These are phyloP conservation scores for Corvus moneduloides DNA, from an alignment of 2,113 vertebrate genomes.

Conservation along the genomic window DNA sequence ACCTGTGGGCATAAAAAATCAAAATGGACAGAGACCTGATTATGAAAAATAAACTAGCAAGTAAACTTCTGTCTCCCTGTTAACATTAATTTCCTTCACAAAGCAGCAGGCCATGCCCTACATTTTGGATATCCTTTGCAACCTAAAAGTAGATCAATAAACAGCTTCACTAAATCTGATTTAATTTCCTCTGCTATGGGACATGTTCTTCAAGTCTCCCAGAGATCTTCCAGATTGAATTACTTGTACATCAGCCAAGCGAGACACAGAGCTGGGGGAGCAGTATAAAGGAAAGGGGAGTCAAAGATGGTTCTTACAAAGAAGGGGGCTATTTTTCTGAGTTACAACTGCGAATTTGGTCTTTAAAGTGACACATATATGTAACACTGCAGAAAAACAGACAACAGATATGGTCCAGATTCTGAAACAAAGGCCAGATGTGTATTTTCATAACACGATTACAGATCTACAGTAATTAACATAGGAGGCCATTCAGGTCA, in stretches of 20 bases:
- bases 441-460: conserved; percentile 29
- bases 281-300: not conserved
- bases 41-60: not conserved
- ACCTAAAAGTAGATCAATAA: conserved; percentile 10
- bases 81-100: not conserved
- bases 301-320: not conserved
- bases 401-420: not conserved
- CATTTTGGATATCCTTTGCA: not conserved
- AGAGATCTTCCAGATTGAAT: not conserved
- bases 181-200: not conserved
- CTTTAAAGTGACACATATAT: not conserved
- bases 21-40: not conserved
- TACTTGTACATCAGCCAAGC: not conserved
- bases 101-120: not conserved
- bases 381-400: not conserved
- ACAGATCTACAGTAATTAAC: not conserved
- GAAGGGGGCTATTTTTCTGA: not conserved
- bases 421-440: not conserved
- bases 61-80: not conserved
- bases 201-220: not conserved
- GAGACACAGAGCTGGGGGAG: not conserved
- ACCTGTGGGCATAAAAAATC: not conserved
- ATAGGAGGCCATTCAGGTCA: not conserved
- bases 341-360: not conserved
- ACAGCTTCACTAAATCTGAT: not conserved